These are phyloP conservation scores for Nyctibius grandis DNA, from an alignment of 2,797 vertebrate genomes.

Conservation along the genomic window DNA sequence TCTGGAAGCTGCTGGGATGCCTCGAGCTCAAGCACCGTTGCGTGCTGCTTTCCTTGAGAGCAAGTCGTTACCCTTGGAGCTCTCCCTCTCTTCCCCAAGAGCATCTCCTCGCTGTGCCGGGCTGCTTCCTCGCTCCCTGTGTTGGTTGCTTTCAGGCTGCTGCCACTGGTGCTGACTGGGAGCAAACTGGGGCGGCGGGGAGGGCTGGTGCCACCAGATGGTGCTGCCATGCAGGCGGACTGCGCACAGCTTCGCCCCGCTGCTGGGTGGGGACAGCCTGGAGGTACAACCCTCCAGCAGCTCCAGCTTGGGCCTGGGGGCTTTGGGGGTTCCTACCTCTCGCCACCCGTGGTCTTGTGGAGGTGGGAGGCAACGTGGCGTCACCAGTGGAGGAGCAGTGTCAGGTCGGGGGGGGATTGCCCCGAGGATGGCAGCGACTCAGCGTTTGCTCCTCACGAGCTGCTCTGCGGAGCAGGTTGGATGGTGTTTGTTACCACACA, in stretches of 20 bases:
- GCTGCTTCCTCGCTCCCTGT: accelerated
- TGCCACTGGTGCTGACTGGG: background rate
- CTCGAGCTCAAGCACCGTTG: accelerated
- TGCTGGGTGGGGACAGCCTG: background rate
- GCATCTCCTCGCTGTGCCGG: accelerated
- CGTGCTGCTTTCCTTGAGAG: background rate
- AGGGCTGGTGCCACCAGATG: conserved; percentile 24
- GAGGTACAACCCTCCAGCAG: accelerated
- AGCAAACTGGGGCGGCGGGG: background rate
- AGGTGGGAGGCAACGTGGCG: background rate
- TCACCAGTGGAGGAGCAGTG: accelerated
- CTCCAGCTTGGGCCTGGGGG: background rate
- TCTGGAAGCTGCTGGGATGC: background rate
- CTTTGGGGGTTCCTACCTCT: accelerated
- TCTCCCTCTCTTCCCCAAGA: background rate
- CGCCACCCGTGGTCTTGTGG: accelerated
- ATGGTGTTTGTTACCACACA: accelerated
- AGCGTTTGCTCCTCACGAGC: accelerated
- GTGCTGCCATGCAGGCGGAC: background rate
- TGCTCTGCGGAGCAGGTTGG: accelerated
- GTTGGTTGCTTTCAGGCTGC: background rate
- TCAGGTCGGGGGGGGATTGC: background rate
- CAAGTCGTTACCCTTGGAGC: background rate
- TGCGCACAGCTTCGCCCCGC: background rate
- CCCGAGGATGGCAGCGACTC: accelerated